These are phyloP conservation scores for Tetramorium bicarinatum DNA, from an alignment of 2,888 invertebrate genomes.

Conservation along the genomic window DNA sequence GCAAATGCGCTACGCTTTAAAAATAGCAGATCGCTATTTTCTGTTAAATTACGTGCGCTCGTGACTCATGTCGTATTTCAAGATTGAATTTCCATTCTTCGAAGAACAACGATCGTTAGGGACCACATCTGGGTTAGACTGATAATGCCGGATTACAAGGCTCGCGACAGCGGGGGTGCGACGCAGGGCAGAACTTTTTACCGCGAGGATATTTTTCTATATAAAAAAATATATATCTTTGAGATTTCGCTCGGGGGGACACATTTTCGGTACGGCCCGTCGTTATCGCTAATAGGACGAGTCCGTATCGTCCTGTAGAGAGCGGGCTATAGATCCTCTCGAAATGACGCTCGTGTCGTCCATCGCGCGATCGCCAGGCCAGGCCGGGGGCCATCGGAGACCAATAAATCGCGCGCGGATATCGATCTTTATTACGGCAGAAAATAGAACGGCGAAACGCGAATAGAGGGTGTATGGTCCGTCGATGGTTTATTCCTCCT, in stretches of 20 bases:
- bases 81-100: background rate
- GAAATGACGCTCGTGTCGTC: constrained; percentile 50
- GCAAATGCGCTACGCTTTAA: background rate
- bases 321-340: constrained; percentile 44
- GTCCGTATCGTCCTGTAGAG: constrained; percentile 27
- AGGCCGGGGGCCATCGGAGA: constrained; percentile 46
- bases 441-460: constrained; percentile 51
- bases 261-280: constrained; percentile 3
- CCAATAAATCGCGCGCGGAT: constrained; percentile 54
- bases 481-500: constrained; percentile 49
- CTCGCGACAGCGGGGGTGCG: background rate
- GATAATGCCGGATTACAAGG: background rate
- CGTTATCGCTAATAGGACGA: constrained; percentile 45
- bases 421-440: constrained; percentile 54
- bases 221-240: constrained; percentile 4
- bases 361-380: constrained; percentile 46
- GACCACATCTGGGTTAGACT: background rate
- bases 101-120: background rate
- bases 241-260: background rate
- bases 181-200: background rate
- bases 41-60: background rate
- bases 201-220: background rate
- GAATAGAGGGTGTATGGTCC: constrained; percentile 26
- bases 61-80: background rate
- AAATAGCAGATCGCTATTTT: background rate